A percentile compares a stretch with the other conserved stretches of the same genome.
Conservation (phyloP, 2,113 vertebrate species). For the Neodontobutis hainanensis region DNA sequence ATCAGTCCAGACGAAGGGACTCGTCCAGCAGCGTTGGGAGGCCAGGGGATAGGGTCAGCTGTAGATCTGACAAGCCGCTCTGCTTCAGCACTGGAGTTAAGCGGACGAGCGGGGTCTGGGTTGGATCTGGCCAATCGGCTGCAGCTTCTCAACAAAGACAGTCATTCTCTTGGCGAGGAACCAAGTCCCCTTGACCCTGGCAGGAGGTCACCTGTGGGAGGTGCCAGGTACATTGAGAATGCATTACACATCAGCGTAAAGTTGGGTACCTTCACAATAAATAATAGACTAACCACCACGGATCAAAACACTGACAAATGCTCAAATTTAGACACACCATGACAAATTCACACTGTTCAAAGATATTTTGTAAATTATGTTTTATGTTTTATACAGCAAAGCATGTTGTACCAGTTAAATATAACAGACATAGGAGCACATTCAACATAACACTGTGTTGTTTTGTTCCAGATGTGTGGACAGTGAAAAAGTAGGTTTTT, state of each 20-base stretch:
- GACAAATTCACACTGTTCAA: background rate
- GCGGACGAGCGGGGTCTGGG: slow-evolving; percentile 86
- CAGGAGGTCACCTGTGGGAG: slow-evolving; percentile 90
- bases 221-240: slow-evolving; percentile 84
- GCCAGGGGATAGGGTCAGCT: slow-evolving; percentile 81
- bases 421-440: background rate
- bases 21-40: slow-evolving; percentile 86
- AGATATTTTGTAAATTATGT: background rate
- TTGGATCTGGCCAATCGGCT: slow-evolving; percentile 89
- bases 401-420: background rate
- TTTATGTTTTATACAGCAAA: background rate
- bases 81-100: slow-evolving; percentile 66
- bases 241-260: background rate
- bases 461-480: slow-evolving; percentile 85
- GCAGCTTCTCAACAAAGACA: slow-evolving; percentile 97
- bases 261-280: too few relatives aligned
- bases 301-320: too few relatives aligned
- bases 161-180: slow-evolving; percentile 95
- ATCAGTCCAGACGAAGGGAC: slow-evolving; percentile 65
- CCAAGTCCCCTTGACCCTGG: slow-evolving; percentile 89
- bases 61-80: slow-evolving; percentile 79
- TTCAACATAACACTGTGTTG: slow-evolving; percentile 37
- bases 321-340: background rate
- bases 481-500: slow-evolving; percentile 83
- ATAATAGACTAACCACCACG: background rate